Conservation (phyloP, 2,888 invertebrate genomes). For the Epirrhoe tristata region DNA sequence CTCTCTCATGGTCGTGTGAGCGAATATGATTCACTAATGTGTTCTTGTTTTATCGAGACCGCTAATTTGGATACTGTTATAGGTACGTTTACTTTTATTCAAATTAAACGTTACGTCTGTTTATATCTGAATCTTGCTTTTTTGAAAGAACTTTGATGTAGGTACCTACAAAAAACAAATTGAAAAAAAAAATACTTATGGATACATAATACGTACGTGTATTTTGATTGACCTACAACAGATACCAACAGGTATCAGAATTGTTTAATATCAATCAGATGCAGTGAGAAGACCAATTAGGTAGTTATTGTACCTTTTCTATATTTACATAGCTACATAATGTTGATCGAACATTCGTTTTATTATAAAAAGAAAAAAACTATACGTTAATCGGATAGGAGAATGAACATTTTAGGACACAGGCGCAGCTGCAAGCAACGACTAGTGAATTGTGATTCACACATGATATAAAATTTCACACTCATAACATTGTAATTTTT, state of each 20-base stretch:
- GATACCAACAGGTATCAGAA: too few relatives aligned
- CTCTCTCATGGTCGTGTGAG: conserved; percentile 70
- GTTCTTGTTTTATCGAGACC: conserved; percentile 63
- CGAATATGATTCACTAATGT: conserved; percentile 78
- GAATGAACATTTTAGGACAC: background rate
- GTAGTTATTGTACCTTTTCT: too few relatives aligned
- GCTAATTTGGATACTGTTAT: conserved; percentile 66
- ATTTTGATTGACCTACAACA: too few relatives aligned
- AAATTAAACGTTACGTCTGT: background rate
- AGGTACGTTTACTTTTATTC: background rate
- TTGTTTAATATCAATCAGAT: too few relatives aligned
- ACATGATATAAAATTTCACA: conserved; percentile 48
- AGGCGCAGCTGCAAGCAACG: background rate
- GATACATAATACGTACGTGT: too few relatives aligned
- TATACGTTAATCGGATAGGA: too few relatives aligned
- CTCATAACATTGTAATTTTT: conserved; percentile 19
- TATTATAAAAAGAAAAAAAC: too few relatives aligned
- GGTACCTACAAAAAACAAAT: background rate
- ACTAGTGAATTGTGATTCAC: conserved; percentile 56
- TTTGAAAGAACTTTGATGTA: background rate
- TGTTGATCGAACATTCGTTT: too few relatives aligned
- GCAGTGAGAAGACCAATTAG: too few relatives aligned
- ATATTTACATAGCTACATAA: too few relatives aligned
- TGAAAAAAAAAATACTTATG: too few relatives aligned
- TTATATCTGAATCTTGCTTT: background rate